Conservation (phyloP, 2,888 invertebrate genomes). For the Diplazon laetatorius region DNA sequence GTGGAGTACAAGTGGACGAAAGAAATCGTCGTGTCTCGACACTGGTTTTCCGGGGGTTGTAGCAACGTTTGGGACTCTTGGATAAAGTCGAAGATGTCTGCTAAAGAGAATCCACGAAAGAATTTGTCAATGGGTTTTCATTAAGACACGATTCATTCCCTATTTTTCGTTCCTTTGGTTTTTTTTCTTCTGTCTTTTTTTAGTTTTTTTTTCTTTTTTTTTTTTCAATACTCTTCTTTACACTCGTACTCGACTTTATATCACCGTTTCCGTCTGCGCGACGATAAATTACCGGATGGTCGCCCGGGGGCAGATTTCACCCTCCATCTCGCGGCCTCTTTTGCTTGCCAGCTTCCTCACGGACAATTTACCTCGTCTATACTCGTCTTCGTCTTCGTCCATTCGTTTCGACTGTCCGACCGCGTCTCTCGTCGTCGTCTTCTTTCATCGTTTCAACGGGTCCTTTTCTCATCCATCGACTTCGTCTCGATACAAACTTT, state of each 20-base stretch:
- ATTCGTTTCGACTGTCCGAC: conserved; percentile 64
- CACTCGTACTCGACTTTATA: conserved; percentile 43
- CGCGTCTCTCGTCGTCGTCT: conserved; percentile 57
- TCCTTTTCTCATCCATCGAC: conserved; percentile 55
- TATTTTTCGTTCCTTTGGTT: conserved; percentile 65
- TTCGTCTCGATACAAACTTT: conserved; percentile 78
- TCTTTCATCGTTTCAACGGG: conserved; percentile 53
- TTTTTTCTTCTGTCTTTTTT: conserved; percentile 42
- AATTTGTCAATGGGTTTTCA: conserved; percentile 78
- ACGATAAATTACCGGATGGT: conserved; percentile 71
- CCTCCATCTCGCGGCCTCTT: conserved; percentile 56
- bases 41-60: conserved; percentile 48
- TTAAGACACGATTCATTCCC: conserved; percentile 75
- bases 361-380: conserved; percentile 76
- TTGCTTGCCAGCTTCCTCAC: conserved; percentile 71
- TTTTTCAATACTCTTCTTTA: conserved; percentile 42
- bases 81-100: conserved; percentile 59
- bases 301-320: conserved; percentile 36
- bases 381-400: conserved; percentile 35
- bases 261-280: conserved; percentile 47
- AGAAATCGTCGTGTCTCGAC: conserved; percentile 57
- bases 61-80: conserved; percentile 52
- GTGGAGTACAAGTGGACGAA: conserved; percentile 58
- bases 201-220: conserved; percentile 52
- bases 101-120: conserved; percentile 18